Base-by-base conservation (phyloP, 2,113 vertebrate species). In the Crypturellus undulatus region DNA sequence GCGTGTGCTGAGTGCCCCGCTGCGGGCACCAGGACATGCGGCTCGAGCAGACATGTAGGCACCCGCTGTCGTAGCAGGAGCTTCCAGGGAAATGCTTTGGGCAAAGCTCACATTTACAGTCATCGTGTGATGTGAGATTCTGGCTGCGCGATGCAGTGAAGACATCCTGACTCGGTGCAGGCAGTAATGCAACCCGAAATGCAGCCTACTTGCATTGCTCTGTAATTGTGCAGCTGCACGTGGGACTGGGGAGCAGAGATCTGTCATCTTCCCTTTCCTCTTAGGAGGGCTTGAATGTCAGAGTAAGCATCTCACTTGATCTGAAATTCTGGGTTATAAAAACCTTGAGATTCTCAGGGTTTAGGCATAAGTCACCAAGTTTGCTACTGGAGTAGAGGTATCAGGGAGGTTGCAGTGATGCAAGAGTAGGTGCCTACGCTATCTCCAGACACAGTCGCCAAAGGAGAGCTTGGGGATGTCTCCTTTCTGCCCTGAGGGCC, bases 101-200 rank as follows among this genome's bases (percentile, higher is more conserved):
- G 25, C 49, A 51, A 58, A 52, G 25, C 32, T 87, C 42, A 11
- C 1, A 0, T 28, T n/a, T 24, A 25, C 7, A 12, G 3, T 28
- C 18, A 34, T 18, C 32, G 5, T 18, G 26, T n/a, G n/a, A n/a
- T n/a, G 86, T 30, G 26, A 34, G 12, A 51, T 42, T 49, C 3
- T 64, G 49, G 18, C 45, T 10, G 7, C 10, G 52, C 14, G 19
- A n/a, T 22, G 1, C 4, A 36, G 9, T 3, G 32, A 49, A 64
- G 30, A 30, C 6, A 2, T 43, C 80, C 32, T 38, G 1, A 0
- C 0, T 8, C 10, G 40, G 24, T 0, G 1, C 0, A 6, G 30
- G 24, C 45, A 12, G 26, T 22, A 19, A 16, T 3, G 12, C 18
- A 67, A 40, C 69, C 51, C 3, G 5, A 62, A 58, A 30, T 2